Base-by-base conservation (phyloP, 2,888 invertebrate genomes). In the Athetis lepigone region DNA sequence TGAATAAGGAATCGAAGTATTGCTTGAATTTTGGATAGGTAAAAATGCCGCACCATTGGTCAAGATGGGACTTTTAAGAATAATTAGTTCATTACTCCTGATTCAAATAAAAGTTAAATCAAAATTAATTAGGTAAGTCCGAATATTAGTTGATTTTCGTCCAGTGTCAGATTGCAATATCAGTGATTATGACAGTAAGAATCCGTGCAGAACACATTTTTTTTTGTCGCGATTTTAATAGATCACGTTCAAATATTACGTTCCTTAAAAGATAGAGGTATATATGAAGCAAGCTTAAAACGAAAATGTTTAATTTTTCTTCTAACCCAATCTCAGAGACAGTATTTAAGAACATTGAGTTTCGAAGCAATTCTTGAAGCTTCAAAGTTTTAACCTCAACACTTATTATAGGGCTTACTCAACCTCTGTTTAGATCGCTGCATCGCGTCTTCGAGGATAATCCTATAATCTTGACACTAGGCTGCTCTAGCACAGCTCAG, bases 341-440 rank as follows among this genome's bases (percentile, higher is more conserved):
- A 3, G 33, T 3, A 4, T 42, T 11, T 33, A 37, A 13, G 21
- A 19, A n/a, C 11, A 18, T 11, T 36, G 3, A 2, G 13, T 23
- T 29, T 29, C 4, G 6, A 36, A 42, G 36, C 4, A 33, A 4
- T 6, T 18, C 7, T 64, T 6, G 8, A 19, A 8, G 42, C 18
- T 64, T 36, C 18, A n/a, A 36, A 54, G 42, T 52, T 52, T 16
- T 25, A 36, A 64, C 33, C 52, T 36, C 54, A 62, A 54, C 64
- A 64, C 64, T 54, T 65, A 65, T 54, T 64, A 43, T 36, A 29
- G 42, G 9, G 36, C 65, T 63, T 63, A 64, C 54, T 8, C 21
- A 29, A 43, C 54, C 64, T 29, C 27, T 36, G 4, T 23, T 23
- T 4, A 33, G 54, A 23, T 54, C 27, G 27, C 27, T 36, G 43